Evolutionary conservation across 2,797 vertebrate genomes (phyloP), one percentile per base, ranked within the genome.

Genomic region (Chaunax sp.): DNA sequence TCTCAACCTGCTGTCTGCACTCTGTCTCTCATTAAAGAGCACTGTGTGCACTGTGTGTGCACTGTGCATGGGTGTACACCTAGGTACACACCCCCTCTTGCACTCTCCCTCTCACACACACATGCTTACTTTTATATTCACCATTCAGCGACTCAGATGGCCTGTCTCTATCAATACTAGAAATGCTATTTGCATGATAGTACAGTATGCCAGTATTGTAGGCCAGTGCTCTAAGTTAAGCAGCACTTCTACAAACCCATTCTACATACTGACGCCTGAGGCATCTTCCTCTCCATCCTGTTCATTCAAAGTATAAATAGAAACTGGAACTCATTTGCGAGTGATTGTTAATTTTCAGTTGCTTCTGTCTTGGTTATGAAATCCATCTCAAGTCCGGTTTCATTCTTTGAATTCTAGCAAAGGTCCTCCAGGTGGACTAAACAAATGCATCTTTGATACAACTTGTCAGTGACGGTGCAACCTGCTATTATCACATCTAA

Each of bases 1-100:
- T 60, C 85, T 88, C 76, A 89, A 78, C 79, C 80, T 87, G 80
- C 83, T 72, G 80, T 89, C 86, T 89, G 87, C 88, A 87, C 84
- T 89, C 86, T 75, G 71, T 79, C 78, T 89, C 83, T 90, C 86
- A 84, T 89, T 90, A 87, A 75, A 82, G 72, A 75, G 67, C 84
- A 80, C 68, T 81, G 81, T 52, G 87, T 70, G 58, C 70, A 15
- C 28, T 30, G 28, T 5, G 28, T 30, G 1, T 30, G 28, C 28
- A 30, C 28, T 30, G 35, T 37, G 35, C 13, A 14, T 37, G 8
- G 10, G 35, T 37, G 3, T 37, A 63, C 26, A 25, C 45, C 16
- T 23, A n/a, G 33, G 20, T 47, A 33, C 38, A 49, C 57, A 61
- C 41, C 19, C 19, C 44, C 28, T 46, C 26, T 19, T 23, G n/a